Conservation (phyloP, 2,888 invertebrate genomes). For the Chrysotoxum bicinctum region DNA sequence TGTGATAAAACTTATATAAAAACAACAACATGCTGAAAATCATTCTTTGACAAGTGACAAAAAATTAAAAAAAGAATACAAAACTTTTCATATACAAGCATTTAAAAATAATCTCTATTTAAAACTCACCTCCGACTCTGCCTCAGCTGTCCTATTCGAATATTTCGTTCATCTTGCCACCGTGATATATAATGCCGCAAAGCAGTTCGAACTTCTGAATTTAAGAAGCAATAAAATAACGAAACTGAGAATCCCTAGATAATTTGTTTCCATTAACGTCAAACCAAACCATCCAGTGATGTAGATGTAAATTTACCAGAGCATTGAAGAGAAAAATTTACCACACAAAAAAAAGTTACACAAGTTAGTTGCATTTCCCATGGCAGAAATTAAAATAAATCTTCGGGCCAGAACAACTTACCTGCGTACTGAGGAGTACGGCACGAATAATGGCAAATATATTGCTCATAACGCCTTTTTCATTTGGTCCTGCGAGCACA, state of each 20-base stretch:
- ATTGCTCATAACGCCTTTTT: constrained; percentile 86
- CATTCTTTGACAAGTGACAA: too few species aligned
- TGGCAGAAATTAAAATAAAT: constrained; percentile 50
- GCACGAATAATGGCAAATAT: constrained; percentile 91
- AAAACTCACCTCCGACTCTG: constrained; percentile 79
- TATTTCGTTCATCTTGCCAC: constrained; percentile 81
- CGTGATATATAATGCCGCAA: constrained; percentile 87
- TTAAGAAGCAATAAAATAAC: constrained; percentile 95
- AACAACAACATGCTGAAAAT: too few species aligned
- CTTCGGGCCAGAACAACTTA: constrained; percentile 80
- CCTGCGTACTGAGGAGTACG: constrained; percentile 94
- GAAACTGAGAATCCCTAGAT: constrained; percentile 93
- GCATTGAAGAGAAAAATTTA: constrained; percentile 12
- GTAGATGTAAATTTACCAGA: background rate
- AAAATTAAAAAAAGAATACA: too few species aligned
- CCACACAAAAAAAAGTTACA: constrained; percentile 21
- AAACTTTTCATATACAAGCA: background rate
- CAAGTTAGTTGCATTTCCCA: constrained; percentile 30
- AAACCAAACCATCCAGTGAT: constrained; percentile 1
- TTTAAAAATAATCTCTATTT: background rate
- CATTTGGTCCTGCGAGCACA: constrained; percentile 90
- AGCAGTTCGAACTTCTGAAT: constrained; percentile 94
- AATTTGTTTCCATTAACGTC: constrained; percentile 12
- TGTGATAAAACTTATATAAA: too few species aligned
- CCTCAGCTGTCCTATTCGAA: constrained; percentile 77